A percentile compares a stretch with the other conserved stretches of the same genome.
These are phyloP conservation scores for Iselma pallidipennis DNA, from an alignment of 2,888 invertebrate species.

Conservation along the genomic window DNA sequence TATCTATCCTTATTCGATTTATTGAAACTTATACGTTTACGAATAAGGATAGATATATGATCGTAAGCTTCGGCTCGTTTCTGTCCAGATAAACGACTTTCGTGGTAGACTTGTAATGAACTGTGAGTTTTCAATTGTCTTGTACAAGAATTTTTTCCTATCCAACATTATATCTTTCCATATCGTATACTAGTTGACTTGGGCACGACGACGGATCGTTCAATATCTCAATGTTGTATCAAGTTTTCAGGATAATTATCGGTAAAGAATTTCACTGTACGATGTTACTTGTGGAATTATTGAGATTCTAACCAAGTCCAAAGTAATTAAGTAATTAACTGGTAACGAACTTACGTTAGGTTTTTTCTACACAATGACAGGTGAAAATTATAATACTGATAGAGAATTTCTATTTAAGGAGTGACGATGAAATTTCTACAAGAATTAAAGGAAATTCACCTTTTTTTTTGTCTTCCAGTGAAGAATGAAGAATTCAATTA, in stretches of 20 bases:
- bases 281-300: neutral
- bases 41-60: neutral
- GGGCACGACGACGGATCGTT: neutral
- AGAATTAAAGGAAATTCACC: neutral
- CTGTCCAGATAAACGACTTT: conserved; percentile 4
- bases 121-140: conserved; percentile 8
- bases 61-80: neutral
- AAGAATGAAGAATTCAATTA: neutral
- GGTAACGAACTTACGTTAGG: neutral
- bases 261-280: neutral
- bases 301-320: neutral
- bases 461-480: neutral
- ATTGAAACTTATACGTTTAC: neutral
- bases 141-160: neutral
- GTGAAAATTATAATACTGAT: neutral
- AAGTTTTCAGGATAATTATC: neutral
- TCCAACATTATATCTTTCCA: neutral
- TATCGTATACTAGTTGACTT: neutral
- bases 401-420: neutral
- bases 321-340: neutral
- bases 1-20: conserved; percentile 20
- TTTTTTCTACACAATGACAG: neutral
- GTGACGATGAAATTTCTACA: neutral
- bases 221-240: neutral
- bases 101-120: conserved; percentile 16